These are phyloP conservation scores for Crypturellus tataupa DNA, from an alignment of 2,797 vertebrate species.

Conservation along the genomic window DNA sequence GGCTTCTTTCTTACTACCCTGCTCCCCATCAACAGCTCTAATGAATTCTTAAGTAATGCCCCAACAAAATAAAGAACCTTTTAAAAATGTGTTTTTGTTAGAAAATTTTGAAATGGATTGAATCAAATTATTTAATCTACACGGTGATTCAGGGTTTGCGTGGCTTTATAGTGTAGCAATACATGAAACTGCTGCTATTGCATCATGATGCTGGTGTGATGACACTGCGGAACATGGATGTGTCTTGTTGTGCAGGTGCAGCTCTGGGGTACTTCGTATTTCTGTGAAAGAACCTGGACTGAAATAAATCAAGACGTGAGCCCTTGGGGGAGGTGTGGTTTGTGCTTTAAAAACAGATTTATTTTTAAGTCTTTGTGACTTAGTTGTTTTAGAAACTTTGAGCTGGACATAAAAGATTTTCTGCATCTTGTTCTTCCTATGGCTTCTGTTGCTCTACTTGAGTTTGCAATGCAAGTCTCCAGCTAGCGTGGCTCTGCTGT, in stretches of 20 bases:
- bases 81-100: neutral
- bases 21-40: neutral
- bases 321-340: neutral
- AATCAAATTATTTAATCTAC: neutral
- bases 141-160: rapidly evolving
- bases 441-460: neutral
- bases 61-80: neutral
- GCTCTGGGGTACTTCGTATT: neutral
- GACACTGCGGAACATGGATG: neutral
- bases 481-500: neutral
- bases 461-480: neutral
- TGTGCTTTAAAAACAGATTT: neutral
- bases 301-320: neutral
- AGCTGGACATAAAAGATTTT: neutral
- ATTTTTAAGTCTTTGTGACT: neutral
- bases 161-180: neutral
- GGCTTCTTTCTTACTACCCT: neutral
- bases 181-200: neutral
- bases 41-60: neutral
- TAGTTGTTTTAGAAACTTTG: neutral
- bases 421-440: rapidly evolving
- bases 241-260: neutral
- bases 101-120: neutral
- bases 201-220: neutral
- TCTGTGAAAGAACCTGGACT: neutral